phyloP scores from a whole-genome alignment of 1,140 invertebrate species.

The Conopomorpha cramerella region DNA sequence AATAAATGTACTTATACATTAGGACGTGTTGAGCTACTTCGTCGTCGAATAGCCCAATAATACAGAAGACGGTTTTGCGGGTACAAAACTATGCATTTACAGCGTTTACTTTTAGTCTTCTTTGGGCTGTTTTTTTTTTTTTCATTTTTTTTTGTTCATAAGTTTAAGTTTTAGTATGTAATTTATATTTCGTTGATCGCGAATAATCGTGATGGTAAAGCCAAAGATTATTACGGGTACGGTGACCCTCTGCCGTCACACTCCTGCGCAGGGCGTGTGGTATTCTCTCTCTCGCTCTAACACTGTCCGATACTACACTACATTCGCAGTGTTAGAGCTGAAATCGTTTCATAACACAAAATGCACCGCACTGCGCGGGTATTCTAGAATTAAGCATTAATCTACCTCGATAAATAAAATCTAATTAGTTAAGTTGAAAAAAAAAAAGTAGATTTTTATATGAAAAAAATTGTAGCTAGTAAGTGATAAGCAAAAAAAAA shows the following conservation, averaged over 20 bases:
- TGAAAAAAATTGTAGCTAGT: slow-evolving; percentile 32
- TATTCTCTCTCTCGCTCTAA: too few species aligned
- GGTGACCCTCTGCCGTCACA: slow-evolving; percentile 60
- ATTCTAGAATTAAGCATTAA: slow-evolving; percentile 43
- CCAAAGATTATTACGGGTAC: slow-evolving; percentile 62
- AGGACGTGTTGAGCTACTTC: too few species aligned
- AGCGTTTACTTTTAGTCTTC: slow-evolving; percentile 26
- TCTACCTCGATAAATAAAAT: slow-evolving; percentile 58
- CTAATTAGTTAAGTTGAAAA: slow-evolving; percentile 42
- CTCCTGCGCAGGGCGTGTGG: too few species aligned
- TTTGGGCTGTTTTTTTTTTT: slow-evolving; percentile 24
- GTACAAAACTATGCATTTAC: slow-evolving; percentile 28
- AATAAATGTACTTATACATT: too few species aligned
- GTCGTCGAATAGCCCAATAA: too few species aligned
- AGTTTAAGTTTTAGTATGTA: slow-evolving; percentile 20
- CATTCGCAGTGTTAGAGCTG: too few species aligned
- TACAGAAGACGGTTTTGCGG: slow-evolving; percentile 18
- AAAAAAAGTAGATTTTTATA: slow-evolving; percentile 59
- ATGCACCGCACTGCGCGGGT: slow-evolving; percentile 30
- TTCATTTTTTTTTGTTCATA: slow-evolving; percentile 10
- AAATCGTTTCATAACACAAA: too few species aligned
- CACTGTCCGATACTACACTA: too few species aligned
- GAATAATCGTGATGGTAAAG: slow-evolving; percentile 59
- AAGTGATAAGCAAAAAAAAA: slow-evolving; percentile 36
- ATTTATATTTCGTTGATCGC: slow-evolving; percentile 39